phyloP scores from a whole-genome alignment of 2,113 vertebrate species.

The Vireo altiloquus region DNA sequence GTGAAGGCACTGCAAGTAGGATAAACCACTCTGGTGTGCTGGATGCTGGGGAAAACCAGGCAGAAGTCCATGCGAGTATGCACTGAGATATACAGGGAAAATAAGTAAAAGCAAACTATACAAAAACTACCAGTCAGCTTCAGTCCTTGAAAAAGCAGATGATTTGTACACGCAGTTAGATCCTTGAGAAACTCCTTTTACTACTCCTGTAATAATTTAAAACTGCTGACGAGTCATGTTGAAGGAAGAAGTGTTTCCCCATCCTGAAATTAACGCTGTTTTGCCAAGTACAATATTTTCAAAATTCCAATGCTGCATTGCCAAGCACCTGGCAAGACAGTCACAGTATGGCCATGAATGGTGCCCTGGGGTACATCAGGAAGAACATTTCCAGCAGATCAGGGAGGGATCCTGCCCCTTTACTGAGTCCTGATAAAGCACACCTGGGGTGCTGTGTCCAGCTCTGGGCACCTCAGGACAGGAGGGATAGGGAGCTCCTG shows the following conservation, averaged over 20 bases:
- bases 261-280: not conserved
- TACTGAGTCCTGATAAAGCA: not conserved
- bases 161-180: not conserved
- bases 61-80: not conserved
- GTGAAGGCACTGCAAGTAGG: not conserved
- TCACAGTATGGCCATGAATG: not conserved
- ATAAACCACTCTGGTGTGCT: not conserved
- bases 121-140: not conserved
- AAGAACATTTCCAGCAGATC: rapidly evolving
- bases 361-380: rapidly evolving
- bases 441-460: not conserved
- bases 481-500: not conserved
- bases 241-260: not conserved
- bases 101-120: not conserved
- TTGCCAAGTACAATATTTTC: not conserved
- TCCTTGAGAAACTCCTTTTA: not conserved
- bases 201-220: not conserved
- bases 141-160: not conserved
- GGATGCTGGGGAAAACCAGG: not conserved
- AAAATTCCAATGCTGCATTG: not conserved
- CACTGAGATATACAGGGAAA: not conserved
- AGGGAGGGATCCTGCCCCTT: not conserved
- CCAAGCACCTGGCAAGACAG: not conserved
- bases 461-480: not conserved
- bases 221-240: not conserved